Base-by-base conservation (phyloP, 2,113 vertebrate genomes). In the Brachyhypopomus occidentalis region DNA sequence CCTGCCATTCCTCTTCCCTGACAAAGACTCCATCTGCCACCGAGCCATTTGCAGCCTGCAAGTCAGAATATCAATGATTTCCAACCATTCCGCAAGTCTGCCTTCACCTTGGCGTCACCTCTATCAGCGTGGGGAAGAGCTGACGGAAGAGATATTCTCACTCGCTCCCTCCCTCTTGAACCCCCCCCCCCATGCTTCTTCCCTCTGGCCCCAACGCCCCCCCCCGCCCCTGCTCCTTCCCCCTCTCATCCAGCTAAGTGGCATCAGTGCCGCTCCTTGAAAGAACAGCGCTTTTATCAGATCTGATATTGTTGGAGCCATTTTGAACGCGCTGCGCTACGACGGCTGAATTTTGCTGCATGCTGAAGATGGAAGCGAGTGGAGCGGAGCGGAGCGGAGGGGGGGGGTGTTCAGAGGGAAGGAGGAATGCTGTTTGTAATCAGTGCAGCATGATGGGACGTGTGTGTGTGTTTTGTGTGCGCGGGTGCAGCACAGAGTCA, bases 11-110 rank as follows among this genome's bases (percentile, higher is more conserved):
- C 94, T 97, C 96, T 96, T 97, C 90, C 91, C 92, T 96, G 96
- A 97, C 96, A 97, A 96, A 96, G 95, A 94, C 95, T 96, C 96
- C 96, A 97, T 97, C 95, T 98, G 96, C 96, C 94, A 96, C 93
- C 75, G 87, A 93, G 95, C 93, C 96, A 95, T 95, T 97, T 96
- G 93, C 93, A 95, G 94, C 91, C 92, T 94, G 91, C 8, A 91
- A 96, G 94, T 94, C 93, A 94, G 97, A 98, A 97, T 97, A 96
- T 94, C 96, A 97, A 97, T 98, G 96, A 97, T 96, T 96, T 94
- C 91, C 91, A 91, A 93, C 91, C 92, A 95, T 94, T 95, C 92
- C 87, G 90, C 89, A 93, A 92, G 89, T 90, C 88, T 91, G 93
- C 88, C 90, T 94, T 97, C 96, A 97, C 97, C 96, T 97, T 97